Evolutionary conservation across 35 echinoderm and acorn worm genomes (phyloP).

Genomic region (Stichopus chloronotus): DNA sequence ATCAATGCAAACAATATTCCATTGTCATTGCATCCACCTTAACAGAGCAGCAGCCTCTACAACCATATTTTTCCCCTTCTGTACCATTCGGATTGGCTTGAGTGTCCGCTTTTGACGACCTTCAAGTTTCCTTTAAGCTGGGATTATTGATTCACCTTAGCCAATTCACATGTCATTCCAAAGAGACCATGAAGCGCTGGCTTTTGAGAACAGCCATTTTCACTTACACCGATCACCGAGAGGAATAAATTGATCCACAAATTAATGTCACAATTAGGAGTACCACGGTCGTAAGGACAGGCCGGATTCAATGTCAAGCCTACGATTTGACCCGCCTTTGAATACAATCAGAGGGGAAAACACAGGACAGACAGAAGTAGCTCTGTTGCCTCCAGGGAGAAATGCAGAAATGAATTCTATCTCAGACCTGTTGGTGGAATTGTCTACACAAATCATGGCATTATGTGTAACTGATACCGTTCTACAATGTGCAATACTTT

Average conservation of each 20-base stretch:
- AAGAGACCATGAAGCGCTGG: neutral
- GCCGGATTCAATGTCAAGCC: conserved; percentile 21
- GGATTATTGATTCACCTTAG: conserved; percentile 21
- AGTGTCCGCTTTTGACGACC: neutral
- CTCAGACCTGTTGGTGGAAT: conserved; percentile 1
- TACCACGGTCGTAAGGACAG: neutral
- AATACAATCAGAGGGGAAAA: neutral
- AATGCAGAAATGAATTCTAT: conserved; percentile 4
- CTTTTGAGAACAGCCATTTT: conserved; percentile 3
- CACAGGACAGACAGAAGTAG: neutral
- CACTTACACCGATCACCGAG: conserved; percentile 15
- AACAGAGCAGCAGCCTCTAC: too few species aligned
- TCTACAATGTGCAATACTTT: too few species aligned
- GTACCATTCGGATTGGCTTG: neutral
- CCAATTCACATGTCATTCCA: conserved; percentile 23
- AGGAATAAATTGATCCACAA: conserved; percentile 48
- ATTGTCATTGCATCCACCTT: too few species aligned
- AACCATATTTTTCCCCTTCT: too few species aligned
- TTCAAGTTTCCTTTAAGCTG: conserved; percentile 27
- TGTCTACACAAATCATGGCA: too few species aligned
- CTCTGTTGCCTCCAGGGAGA: neutral
- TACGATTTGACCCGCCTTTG: neutral
- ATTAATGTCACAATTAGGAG: conserved; percentile 35
- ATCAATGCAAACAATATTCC: too few species aligned
- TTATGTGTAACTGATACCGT: too few species aligned